phyloP scores from a whole-genome alignment of 2,888 invertebrate species.

The Drosophila pseudotalamancana region DNA sequence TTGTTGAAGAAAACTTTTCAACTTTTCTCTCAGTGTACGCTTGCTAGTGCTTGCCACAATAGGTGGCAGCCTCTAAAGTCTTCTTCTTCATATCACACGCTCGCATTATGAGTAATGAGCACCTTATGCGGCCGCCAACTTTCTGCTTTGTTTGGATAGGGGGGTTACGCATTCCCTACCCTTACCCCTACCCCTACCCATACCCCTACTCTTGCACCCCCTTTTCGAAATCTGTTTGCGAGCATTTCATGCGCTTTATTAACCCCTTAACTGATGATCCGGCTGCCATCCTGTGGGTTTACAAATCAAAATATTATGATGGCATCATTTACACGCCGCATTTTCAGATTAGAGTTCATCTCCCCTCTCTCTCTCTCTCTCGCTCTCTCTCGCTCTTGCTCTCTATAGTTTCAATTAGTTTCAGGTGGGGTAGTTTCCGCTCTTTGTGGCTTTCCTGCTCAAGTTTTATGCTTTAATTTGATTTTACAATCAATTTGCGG shows the following conservation, averaged over 20 bases:
- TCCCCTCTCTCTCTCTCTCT: neutral
- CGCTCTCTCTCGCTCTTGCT: neutral
- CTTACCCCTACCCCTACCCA: neutral
- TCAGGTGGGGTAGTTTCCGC: constrained; percentile 6
- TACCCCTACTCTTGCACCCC: neutral
- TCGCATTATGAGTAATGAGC: constrained; percentile 79
- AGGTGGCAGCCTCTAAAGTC: constrained; percentile 25
- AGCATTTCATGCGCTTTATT: constrained; percentile 71
- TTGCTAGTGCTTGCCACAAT: constrained; percentile 12
- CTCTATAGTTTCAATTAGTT: constrained; percentile 23
- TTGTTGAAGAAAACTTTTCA: too few species aligned
- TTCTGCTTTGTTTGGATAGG: too few species aligned
- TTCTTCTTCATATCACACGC: constrained; percentile 59
- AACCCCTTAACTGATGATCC: constrained; percentile 78
- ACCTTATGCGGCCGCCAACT: constrained; percentile 80
- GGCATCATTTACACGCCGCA: constrained; percentile 82
- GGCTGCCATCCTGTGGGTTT: constrained; percentile 39
- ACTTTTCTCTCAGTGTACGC: neutral
- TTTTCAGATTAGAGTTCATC: constrained; percentile 75
- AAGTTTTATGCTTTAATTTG: constrained; percentile 64
- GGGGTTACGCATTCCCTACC: constrained; percentile 54
- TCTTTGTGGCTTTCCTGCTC: constrained; percentile 1
- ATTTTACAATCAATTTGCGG: constrained; percentile 38
- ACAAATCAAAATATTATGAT: constrained; percentile 82
- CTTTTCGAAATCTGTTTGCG: constrained; percentile 44